A percentile compares a stretch with the other conserved stretches of the same genome.
phyloP scores from a whole-genome alignment of 2,113 vertebrate genomes.

The Cygnus buccinator region DNA sequence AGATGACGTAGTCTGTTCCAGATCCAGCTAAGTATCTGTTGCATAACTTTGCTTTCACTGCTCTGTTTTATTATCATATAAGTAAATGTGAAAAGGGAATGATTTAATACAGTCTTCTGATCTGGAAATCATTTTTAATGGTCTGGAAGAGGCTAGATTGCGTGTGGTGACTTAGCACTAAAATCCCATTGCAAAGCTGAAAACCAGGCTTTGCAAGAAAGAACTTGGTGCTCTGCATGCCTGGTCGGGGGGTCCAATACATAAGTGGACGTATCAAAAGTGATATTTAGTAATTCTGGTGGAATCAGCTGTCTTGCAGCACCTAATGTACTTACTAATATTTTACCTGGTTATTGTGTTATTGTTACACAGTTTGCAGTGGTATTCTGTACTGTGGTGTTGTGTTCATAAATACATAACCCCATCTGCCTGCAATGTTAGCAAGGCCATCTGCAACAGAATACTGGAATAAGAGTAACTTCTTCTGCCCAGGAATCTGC shows the following conservation, averaged over 20 bases:
- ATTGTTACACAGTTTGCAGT: neutral
- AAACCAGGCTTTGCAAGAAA: neutral
- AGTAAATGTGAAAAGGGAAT: no score
- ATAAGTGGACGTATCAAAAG: neutral
- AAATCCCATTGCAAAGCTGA: neutral
- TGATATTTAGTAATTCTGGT: neutral
- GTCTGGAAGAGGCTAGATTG: neutral
- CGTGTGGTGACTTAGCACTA: neutral
- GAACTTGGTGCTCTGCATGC: neutral
- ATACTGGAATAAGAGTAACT: neutral
- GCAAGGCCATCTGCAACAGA: neutral
- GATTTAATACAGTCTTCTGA: no score
- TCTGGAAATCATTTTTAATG: neutral
- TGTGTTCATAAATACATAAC: no score
- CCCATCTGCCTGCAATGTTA: neutral
- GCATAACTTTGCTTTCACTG: no score
- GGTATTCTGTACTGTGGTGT: neutral
- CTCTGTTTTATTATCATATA: no score
- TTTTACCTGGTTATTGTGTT: neutral
- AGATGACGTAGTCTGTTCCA: no score
- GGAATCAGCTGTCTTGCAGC: neutral
- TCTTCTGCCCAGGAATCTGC: no score
- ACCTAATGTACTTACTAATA: neutral
- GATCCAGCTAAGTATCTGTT: no score
- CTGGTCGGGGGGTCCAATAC: neutral